These are phyloP conservation scores for Tor tambroides DNA, from an alignment of 2,113 vertebrate genomes.

Conservation along the genomic window DNA sequence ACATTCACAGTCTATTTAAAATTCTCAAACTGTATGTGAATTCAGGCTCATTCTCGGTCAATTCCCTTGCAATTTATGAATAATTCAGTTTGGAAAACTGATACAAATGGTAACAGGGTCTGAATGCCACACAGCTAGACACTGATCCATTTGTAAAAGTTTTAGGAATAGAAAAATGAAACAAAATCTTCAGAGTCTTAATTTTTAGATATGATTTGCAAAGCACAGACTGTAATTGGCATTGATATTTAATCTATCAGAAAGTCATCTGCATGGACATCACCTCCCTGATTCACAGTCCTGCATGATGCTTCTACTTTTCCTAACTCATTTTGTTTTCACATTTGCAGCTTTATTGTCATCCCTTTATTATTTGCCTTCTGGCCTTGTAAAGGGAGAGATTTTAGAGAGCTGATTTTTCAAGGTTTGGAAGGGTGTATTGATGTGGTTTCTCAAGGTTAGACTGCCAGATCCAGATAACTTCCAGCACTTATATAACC, in stretches of 20 bases:
- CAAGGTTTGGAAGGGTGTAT: neutral
- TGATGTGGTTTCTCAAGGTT: slow-evolving; percentile 23
- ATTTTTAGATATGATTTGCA: neutral
- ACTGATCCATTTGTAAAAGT: neutral
- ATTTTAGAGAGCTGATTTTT: slow-evolving; percentile 15
- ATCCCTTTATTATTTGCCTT: neutral
- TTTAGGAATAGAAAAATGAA: neutral
- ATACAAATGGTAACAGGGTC: neutral
- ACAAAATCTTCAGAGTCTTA: neutral
- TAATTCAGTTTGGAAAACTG: slow-evolving; percentile 10
- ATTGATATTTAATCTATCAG: neutral
- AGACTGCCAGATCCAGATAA: slow-evolving; percentile 17
- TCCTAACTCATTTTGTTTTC: neutral
- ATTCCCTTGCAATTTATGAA: neutral
- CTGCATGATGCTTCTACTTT: neutral
- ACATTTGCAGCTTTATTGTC: slow-evolving; percentile 23
- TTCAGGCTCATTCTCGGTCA: neutral
- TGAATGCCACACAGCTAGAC: neutral
- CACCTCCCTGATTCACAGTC: neutral
- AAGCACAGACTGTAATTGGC: neutral
- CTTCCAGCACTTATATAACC: slow-evolving; percentile 11
- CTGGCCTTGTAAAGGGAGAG: neutral
- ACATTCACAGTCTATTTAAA: slow-evolving; percentile 13
- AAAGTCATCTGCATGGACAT: slow-evolving; percentile 7
- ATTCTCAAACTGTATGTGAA: neutral